Evolutionary conservation across 2,888 invertebrate genomes (phyloP).

Genomic region (Altica lythri): DNA sequence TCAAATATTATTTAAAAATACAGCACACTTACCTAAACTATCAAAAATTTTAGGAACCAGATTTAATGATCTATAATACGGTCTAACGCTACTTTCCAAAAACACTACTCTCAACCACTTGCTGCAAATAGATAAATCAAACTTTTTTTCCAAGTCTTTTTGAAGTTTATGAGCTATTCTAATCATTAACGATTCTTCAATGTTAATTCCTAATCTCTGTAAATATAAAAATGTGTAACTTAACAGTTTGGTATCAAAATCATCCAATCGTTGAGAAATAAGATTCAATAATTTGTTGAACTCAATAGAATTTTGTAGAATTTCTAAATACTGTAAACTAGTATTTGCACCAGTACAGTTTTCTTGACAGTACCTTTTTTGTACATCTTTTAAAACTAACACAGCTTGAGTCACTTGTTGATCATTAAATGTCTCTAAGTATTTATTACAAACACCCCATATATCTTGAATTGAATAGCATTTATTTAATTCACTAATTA

Average conservation of each 20-base stretch:
- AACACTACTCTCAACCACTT: slow-evolving; percentile 57
- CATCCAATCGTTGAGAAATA: slow-evolving; percentile 46
- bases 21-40: slow-evolving; percentile 52
- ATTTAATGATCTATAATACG: slow-evolving; percentile 53
- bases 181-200: slow-evolving; percentile 50
- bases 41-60: slow-evolving; percentile 54
- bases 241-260: slow-evolving; percentile 54
- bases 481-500: slow-evolving; percentile 47
- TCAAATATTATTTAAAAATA: too few species aligned
- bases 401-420: slow-evolving; percentile 47
- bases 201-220: slow-evolving; percentile 56
- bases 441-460: slow-evolving; percentile 49
- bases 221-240: slow-evolving; percentile 59
- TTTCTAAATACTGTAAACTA: slow-evolving; percentile 45
- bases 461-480: slow-evolving; percentile 53
- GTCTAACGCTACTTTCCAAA: slow-evolving; percentile 53
- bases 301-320: slow-evolving; percentile 46
- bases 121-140: slow-evolving; percentile 51
- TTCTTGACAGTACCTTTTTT: slow-evolving; percentile 49
- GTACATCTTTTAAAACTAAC: slow-evolving; percentile 54
- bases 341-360: slow-evolving; percentile 32
- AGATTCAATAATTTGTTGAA: slow-evolving; percentile 46
- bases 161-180: slow-evolving; percentile 51
- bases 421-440: slow-evolving; percentile 36
- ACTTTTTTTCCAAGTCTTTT: slow-evolving; percentile 41